Conservation (phyloP, 2,888 invertebrate species). For the Masnerella sp. region DNA sequence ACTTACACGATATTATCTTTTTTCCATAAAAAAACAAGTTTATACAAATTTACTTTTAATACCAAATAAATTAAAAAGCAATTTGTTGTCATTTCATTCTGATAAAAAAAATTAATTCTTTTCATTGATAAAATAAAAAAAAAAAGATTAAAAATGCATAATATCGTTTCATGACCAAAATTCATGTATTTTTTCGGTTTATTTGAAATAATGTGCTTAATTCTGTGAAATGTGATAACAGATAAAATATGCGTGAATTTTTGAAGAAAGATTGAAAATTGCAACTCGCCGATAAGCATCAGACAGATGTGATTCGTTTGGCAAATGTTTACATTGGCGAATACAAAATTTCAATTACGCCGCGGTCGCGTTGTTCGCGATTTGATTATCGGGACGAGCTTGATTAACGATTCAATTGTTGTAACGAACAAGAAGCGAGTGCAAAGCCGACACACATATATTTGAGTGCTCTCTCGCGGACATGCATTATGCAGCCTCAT, state of each 20-base stretch:
- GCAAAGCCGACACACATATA: slow-evolving; percentile 63
- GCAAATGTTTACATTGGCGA: slow-evolving; percentile 65
- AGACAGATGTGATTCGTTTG: slow-evolving; percentile 56
- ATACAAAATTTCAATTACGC: slow-evolving; percentile 71
- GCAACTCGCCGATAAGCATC: slow-evolving; percentile 34
- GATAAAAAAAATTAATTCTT: too few species aligned
- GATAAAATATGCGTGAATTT: background rate
- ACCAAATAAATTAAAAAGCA: too few species aligned
- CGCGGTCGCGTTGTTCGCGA: slow-evolving; percentile 62
- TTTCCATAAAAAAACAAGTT: too few species aligned
- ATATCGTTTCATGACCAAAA: too few species aligned
- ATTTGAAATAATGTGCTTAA: too few species aligned
- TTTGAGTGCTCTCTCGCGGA: slow-evolving; percentile 63
- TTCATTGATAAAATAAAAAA: too few species aligned
- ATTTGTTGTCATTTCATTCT: too few species aligned
- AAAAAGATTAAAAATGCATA: too few species aligned
- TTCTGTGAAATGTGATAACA: too few species aligned
- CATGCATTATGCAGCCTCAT: slow-evolving; percentile 66
- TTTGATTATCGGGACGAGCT: slow-evolving; percentile 68
- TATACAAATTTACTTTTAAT: too few species aligned
- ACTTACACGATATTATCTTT: too few species aligned
- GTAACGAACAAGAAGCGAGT: slow-evolving; percentile 67
- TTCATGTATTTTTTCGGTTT: too few species aligned
- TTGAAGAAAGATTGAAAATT: slow-evolving; percentile 33
- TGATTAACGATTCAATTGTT: slow-evolving; percentile 74